Percentiles rank a stretch among this genome's conserved stretches.
These are phyloP conservation scores for Paradisaea rubra DNA, from an alignment of 2,113 vertebrate species.

Conservation along the genomic window DNA sequence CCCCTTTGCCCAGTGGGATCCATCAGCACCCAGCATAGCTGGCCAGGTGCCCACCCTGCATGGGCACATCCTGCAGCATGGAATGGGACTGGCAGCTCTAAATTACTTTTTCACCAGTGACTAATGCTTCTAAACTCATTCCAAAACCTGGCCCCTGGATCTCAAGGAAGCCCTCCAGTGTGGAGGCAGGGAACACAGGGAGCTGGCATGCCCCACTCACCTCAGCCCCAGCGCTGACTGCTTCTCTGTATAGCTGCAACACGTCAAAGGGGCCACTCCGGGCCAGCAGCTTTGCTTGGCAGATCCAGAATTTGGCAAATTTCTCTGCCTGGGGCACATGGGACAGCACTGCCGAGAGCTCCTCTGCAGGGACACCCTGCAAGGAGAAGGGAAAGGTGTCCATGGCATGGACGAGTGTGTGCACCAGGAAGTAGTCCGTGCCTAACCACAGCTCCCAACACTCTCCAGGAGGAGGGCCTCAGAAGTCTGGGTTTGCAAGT, in stretches of 20 bases:
- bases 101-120: background rate
- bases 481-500: background rate
- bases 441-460: fast-evolving
- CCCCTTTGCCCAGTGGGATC: background rate
- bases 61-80: background rate
- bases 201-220: conserved; percentile 45
- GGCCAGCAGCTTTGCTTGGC: conserved; percentile 80
- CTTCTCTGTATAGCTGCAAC: conserved; percentile 78
- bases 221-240: conserved; percentile 74
- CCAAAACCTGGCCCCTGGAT: background rate
- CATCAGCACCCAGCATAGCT: background rate
- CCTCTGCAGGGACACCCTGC: conserved; percentile 72
- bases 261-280: conserved; percentile 73
- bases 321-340: conserved; percentile 80
- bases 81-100: background rate
- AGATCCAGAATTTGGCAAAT: conserved; percentile 91
- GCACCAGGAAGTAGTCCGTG: fast-evolving
- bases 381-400: background rate
- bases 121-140: background rate
- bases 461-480: background rate
- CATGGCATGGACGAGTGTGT: fast-evolving
- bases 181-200: background rate
- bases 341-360: conserved; percentile 71
- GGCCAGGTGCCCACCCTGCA: background rate
- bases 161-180: fast-evolving